phyloP scores from a whole-genome alignment of 2,888 invertebrate genomes.

The Eristalinus sepulchralis region DNA sequence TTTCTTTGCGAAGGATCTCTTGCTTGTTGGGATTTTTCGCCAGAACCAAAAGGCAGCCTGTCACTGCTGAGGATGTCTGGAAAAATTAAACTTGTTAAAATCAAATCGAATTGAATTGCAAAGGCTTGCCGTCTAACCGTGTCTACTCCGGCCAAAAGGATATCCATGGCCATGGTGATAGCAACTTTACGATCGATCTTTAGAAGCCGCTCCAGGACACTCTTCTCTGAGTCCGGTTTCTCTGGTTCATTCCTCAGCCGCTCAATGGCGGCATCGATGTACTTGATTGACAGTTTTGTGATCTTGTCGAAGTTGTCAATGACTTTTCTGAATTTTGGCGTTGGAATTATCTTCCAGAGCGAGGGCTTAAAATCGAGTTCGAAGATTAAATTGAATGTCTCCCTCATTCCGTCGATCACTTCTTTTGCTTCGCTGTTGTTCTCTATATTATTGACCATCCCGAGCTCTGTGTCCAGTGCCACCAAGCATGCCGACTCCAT shows the following conservation, averaged over 20 bases:
- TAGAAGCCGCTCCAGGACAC: constrained; percentile 82
- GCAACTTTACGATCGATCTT: constrained; percentile 75
- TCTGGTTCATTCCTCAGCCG: constrained; percentile 72
- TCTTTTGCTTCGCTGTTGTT: constrained; percentile 71
- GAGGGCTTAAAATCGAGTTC: constrained; percentile 75
- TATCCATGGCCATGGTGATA: constrained; percentile 74
- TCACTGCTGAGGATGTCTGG: constrained; percentile 81
- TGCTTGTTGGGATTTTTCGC: constrained; percentile 85
- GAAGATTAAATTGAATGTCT: constrained; percentile 68
- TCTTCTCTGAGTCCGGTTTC: constrained; percentile 75
- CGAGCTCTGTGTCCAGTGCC: constrained; percentile 76
- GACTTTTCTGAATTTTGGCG: constrained; percentile 72
- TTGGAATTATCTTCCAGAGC: constrained; percentile 73
- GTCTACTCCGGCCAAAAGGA: constrained; percentile 73
- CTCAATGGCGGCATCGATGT: constrained; percentile 77
- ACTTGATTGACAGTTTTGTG: constrained; percentile 72
- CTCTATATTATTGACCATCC: constrained; percentile 70
- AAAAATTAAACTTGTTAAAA: not conserved
- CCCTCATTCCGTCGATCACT: constrained; percentile 66
- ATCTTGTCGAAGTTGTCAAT: constrained; percentile 71
- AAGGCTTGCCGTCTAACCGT: constrained; percentile 68
- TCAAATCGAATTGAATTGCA: too few species aligned
- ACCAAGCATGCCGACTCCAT: constrained; percentile 81
- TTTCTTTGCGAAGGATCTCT: constrained; percentile 83
- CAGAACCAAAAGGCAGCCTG: constrained; percentile 83